Evolutionary conservation across 2,113 vertebrate species (phyloP).

Genomic region (Pterocles orientalis): DNA sequence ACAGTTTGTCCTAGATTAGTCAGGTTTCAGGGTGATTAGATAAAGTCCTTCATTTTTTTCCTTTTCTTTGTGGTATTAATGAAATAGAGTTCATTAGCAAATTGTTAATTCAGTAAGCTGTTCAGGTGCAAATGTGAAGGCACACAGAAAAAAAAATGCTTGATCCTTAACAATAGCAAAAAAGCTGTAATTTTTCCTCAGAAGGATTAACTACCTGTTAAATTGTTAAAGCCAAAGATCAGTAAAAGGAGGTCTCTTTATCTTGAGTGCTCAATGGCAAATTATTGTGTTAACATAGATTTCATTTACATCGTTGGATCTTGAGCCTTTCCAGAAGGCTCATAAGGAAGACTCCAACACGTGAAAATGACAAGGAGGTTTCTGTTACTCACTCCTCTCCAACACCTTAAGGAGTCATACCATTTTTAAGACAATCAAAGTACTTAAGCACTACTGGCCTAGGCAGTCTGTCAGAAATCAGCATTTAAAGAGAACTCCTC

Average conservation of each 20-base stretch:
- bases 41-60: background rate
- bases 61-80: background rate
- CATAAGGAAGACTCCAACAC: background rate
- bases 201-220: background rate
- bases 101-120: background rate
- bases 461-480: background rate
- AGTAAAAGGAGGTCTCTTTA: background rate
- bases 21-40: slow-evolving; percentile 14
- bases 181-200: background rate
- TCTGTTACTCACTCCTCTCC: background rate
- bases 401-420: background rate
- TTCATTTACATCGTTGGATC: background rate
- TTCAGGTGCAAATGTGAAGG: background rate
- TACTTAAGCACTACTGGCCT: background rate
- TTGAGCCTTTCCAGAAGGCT: background rate
- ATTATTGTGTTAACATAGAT: background rate
- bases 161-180: background rate
- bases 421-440: background rate
- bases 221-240: background rate
- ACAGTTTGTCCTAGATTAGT: slow-evolving; percentile 9
- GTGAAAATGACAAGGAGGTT: background rate
- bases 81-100: background rate
- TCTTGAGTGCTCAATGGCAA: background rate
- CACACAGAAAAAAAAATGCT: background rate
- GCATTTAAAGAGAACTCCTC: background rate